A percentile compares a stretch with the other conserved stretches of the same genome.
Conservation (phyloP, 2,797 vertebrate species). For the Philypnodon macrostomus region DNA sequence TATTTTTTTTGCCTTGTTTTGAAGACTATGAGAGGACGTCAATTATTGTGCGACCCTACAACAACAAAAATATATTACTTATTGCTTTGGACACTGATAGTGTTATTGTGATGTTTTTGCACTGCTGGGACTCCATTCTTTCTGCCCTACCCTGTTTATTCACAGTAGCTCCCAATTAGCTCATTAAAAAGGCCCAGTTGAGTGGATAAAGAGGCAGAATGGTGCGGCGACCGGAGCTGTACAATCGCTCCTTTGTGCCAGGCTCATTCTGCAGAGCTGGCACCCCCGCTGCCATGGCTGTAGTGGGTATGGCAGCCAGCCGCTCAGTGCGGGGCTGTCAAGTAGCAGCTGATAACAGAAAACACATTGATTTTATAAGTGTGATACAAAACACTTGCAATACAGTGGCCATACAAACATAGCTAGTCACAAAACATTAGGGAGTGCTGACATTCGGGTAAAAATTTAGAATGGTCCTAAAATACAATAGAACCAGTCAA, state of each 20-base stretch:
- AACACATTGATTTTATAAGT: conserved; percentile 33
- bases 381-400: conserved; percentile 3
- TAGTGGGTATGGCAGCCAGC: conserved; percentile 37
- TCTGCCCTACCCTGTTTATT: conserved; percentile 34
- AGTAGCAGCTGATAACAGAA: conserved; percentile 20
- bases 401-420: not conserved
- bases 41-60: too few species aligned
- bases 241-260: conserved; percentile 57
- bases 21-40: too few species aligned
- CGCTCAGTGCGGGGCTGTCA: conserved; percentile 35
- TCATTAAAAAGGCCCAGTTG: conserved; percentile 47
- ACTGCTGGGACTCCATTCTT: conserved; percentile 7
- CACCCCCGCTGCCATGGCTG: conserved; percentile 42
- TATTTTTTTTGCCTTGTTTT: too few species aligned
- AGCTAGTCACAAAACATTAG: too few species aligned
- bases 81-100: too few species aligned
- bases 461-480: too few species aligned
- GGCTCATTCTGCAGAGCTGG: conserved; percentile 54
- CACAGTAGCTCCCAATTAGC: conserved; percentile 36
- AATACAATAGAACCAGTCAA: too few species aligned
- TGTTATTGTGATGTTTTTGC: conserved; percentile 7
- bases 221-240: conserved; percentile 17
- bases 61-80: too few species aligned
- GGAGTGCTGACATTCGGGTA: too few species aligned
- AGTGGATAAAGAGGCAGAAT: conserved; percentile 22